Percentiles rank a stretch among this genome's conserved stretches.
These are phyloP conservation scores for Drosophila subpulchrella DNA, from an alignment of 1,140 invertebrate genomes.

Conservation along the genomic window DNA sequence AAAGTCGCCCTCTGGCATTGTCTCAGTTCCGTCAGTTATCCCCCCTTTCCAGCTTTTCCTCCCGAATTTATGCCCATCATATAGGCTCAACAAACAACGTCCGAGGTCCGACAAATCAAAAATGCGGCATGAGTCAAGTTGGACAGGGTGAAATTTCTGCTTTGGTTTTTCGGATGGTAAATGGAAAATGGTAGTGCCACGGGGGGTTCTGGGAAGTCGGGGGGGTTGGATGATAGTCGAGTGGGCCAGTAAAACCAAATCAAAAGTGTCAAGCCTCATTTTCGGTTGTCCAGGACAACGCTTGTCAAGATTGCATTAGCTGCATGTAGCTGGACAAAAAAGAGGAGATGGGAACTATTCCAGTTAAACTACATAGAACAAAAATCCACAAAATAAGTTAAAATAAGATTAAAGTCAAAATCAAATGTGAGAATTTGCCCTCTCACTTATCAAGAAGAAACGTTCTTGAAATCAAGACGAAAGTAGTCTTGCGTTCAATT, in stretches of 20 bases:
- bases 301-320: constrained; percentile 80
- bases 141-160: constrained; percentile 11
- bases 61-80: constrained; percentile 17
- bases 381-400: background rate
- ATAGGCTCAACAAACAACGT: constrained; percentile 50
- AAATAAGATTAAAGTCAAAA: no score
- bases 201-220: background rate
- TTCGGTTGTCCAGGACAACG: constrained; percentile 56
- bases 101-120: constrained; percentile 58
- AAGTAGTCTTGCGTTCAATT: no score
- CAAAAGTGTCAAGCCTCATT: constrained; percentile 81
- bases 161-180: background rate
- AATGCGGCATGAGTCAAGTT: constrained; percentile 45
- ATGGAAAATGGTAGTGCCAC: no score
- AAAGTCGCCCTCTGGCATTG: constrained; percentile 52
- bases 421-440: no score
- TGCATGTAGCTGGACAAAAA: constrained; percentile 16
- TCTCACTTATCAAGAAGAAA: no score
- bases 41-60: background rate
- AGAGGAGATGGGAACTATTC: background rate
- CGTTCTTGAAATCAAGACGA: no score
- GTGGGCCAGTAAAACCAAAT: constrained; percentile 61
- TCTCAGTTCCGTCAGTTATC: constrained; percentile 31
- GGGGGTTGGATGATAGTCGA: background rate
- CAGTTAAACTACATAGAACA: background rate